Base-by-base conservation (phyloP, 1,140 invertebrate species). In the Macrosteles quadrilineatus region DNA sequence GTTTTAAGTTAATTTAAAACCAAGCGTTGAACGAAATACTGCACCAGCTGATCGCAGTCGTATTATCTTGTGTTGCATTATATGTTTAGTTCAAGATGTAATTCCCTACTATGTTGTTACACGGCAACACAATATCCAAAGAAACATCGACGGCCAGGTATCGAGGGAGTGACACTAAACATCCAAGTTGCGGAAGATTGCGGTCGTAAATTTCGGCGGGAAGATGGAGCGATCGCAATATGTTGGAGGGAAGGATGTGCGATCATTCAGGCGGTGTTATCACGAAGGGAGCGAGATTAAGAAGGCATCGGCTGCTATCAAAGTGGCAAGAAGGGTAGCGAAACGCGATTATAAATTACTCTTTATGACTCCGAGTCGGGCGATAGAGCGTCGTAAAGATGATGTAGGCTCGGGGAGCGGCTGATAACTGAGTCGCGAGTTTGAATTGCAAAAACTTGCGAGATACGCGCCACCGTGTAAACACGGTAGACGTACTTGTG, bases 321-420 rank as follows among this genome's bases (percentile, higher is more conserved):
- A 63, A 63, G 59, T 31, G 59, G 31, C 27, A 21, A 21, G 59
- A 11, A 19, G 66, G 66, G 66, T 68, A 55, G 66, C 66, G 66
- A 68, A 68, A 68, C 55, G 66, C 66, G 66, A 68, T 68, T 68
- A 68, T 68, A 68, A 68, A 68, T 68, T 68, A 68, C 66, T 68
- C 43, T 68, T 68, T 68, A 68, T 68, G 66, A 68, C 66, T 68
- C 66, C 27, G 45, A 68, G 66, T 55, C 47, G 45, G 30, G 66
- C 66, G 66, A 68, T 68, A 68, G 59, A 29, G 45, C 47, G 45
- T 55, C 66, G 66, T 68, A 55, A 68, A 68, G 66, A 67, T 55
- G 66, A 67, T 53, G 66, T 43, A 68, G 32, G 66, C 59, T 63
- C 59, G 59, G 59, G 59, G 59, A 32, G 59, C 12, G 59, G 59